Base-by-base conservation (phyloP, 2,113 vertebrate genomes). In the Leuciscus idus region DNA sequence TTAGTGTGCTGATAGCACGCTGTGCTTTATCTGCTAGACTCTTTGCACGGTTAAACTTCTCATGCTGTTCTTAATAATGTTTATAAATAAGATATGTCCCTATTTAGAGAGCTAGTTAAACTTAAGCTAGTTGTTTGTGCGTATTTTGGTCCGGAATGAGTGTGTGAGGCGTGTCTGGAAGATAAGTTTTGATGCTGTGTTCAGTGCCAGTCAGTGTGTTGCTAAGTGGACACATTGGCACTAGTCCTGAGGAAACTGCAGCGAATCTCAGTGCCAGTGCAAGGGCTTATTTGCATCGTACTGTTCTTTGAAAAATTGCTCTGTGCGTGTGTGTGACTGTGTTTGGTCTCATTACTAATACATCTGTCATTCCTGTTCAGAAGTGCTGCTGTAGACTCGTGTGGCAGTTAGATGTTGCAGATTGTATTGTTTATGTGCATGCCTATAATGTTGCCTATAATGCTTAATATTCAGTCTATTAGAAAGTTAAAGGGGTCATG, bases 251-350 rank as follows among this genome's bases (percentile, higher is more conserved):
- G 48, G 33, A 82, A 82, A 30, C 43, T 30, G 46, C 36, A 66
- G 83, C 1, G 59, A 81, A 64, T 50, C 75, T 43, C 26, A 75
- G 26, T 36, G 70, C 76, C 33, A 55, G 43, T 26, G 55, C 55
- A 57, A 12, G 4, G 62, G 73, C 59, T 85, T 64, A 85, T 83
- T 77, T 83, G 46, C 81, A 75, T 83, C 70, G 15, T 30, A 30
- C 46, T 43, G 28, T 48, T 74, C 72, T 83, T 75, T 80, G n/a
- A 81, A 64, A n/a, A 81, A 81, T 64, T 81, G 59, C 39, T 81
- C 39, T 0, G 57, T 15, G 43, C 10, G 26, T 74, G 78, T 48
- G 59, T 30, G 59, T 48, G 59, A 28, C 8, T 64, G 59, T 80
- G 77, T 81, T 48, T 26, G 8, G 8, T 81, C 59, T 28, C 77